Base-by-base conservation (phyloP, 2,797 vertebrate species). In the Leptatherina wallacei region DNA sequence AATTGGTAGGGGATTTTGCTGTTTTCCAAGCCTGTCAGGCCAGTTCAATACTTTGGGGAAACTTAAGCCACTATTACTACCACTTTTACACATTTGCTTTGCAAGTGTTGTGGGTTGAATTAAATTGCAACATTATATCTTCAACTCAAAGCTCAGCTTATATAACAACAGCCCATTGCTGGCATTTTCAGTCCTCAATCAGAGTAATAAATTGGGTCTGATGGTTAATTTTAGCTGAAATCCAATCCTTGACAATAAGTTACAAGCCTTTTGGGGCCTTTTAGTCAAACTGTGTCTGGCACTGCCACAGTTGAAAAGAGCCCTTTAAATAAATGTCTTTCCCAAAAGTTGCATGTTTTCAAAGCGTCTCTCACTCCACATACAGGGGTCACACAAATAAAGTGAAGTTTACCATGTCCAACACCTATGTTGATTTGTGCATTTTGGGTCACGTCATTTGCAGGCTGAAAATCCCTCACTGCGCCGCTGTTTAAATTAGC, bases 201-300 rank as follows among this genome's bases (percentile, higher is more conserved):
- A 94, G 91, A 92, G 94, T 95, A 95, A 97, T 97, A 97, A 97
- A 97, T 94, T 94, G 92, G 82, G 94, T 91, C 94, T 95, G 95
- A 96, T 95, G 96, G 96, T 95, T 97, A 97, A 98, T 97, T 97
- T 96, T 96, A 94, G 95, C 93, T 93, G 96, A 96, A 98, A 98
- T 95, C 68, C 88, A 96, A 97, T 94, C 95, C 95, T 92, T 92
- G 93, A 95, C 95, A 96, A 96, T 95, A 94, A 95, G 94, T 97
- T 97, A 97, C 93, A 94, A 94, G 95, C 92, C 95, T 93, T 94
- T 89, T 59, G 96, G 95, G 96, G 96, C 92, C 90, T 87, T 92
- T 94, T 86, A 93, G 89, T 88, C 84, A 81, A 84, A 87, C 88
- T 69, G 71, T 59, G 92, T 92, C 93, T 94, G 92, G 89, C 87